A percentile compares a stretch with the other conserved stretches of the same genome.
phyloP scores from a whole-genome alignment of 2,113 vertebrate species.

The Telmatochromis sp. region DNA sequence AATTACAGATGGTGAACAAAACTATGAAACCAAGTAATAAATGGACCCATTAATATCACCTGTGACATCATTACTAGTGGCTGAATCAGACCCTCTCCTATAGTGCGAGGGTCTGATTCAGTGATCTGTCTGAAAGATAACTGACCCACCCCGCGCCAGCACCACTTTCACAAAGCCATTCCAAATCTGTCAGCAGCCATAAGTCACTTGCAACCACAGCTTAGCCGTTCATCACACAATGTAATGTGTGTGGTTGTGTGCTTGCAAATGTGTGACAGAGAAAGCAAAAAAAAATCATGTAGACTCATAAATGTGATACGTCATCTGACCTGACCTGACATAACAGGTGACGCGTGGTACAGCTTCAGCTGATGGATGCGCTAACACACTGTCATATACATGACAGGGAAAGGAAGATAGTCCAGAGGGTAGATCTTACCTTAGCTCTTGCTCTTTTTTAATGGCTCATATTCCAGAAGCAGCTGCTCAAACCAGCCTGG shows the following conservation, averaged over 20 bases:
- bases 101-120: constrained; percentile 13
- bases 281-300: neutral
- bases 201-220: constrained; percentile 9
- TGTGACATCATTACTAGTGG: neutral
- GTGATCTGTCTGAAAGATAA: constrained; percentile 28
- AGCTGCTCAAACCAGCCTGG: neutral
- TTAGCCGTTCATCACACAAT: constrained; percentile 28
- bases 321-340: neutral
- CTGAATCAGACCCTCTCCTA: neutral
- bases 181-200: constrained; percentile 38
- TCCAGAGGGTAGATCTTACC: neutral
- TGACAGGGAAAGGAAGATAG: neutral
- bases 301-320: constrained; percentile 1
- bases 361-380: neutral
- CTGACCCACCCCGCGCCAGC: neutral
- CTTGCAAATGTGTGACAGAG: constrained; percentile 5
- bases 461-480: neutral
- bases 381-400: neutral
- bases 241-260: constrained; percentile 13
- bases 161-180: constrained; percentile 24
- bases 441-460: neutral
- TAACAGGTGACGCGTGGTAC: neutral
- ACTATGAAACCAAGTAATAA: neutral
- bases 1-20: neutral
- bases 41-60: neutral